A percentile compares a stretch with the other conserved stretches of the same genome.
Evolutionary conservation across 2,888 invertebrate genomes (phyloP).

Genomic region (Hermaeophaga mercurialis): DNA sequence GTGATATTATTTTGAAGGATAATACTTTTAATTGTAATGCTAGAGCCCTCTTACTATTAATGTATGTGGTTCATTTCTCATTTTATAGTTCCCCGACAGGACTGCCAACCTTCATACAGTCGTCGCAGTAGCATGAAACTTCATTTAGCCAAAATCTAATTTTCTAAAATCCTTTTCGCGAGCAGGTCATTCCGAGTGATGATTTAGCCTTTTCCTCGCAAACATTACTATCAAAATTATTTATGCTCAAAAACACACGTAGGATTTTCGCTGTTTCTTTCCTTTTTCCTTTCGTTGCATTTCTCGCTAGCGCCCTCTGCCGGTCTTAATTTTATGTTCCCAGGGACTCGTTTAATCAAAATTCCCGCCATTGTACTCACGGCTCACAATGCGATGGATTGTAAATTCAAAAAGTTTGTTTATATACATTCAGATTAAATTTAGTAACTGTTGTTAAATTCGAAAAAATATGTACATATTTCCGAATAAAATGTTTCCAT

Average conservation of each 20-base stretch:
- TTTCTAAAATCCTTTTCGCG: slow-evolving; percentile 19
- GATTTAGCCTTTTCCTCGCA: slow-evolving; percentile 18
- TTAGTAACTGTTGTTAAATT: too few species aligned
- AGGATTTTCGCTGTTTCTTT: slow-evolving; percentile 6
- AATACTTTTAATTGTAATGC: too few species aligned
- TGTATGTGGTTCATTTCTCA: background rate
- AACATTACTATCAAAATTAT: slow-evolving; percentile 24
- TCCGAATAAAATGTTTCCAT: too few species aligned
- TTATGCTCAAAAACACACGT: slow-evolving; percentile 23
- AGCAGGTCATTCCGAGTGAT: slow-evolving; percentile 15
- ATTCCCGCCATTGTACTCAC: background rate
- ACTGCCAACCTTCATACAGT: too few species aligned
- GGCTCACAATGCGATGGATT: background rate
- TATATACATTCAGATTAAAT: too few species aligned
- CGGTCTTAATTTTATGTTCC: background rate
- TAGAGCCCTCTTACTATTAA: too few species aligned
- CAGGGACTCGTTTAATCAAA: background rate
- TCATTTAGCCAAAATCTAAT: slow-evolving; percentile 17
- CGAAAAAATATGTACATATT: too few species aligned
- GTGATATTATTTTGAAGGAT: too few species aligned
- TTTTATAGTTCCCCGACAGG: background rate
- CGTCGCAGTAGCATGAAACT: slow-evolving; percentile 1
- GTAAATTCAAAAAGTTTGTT: too few species aligned
- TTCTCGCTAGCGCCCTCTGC: background rate
- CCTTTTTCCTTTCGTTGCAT: background rate